Evolutionary conservation across 2,888 invertebrate genomes (phyloP).

Genomic region (Pyrrhosoma nymphula): DNA sequence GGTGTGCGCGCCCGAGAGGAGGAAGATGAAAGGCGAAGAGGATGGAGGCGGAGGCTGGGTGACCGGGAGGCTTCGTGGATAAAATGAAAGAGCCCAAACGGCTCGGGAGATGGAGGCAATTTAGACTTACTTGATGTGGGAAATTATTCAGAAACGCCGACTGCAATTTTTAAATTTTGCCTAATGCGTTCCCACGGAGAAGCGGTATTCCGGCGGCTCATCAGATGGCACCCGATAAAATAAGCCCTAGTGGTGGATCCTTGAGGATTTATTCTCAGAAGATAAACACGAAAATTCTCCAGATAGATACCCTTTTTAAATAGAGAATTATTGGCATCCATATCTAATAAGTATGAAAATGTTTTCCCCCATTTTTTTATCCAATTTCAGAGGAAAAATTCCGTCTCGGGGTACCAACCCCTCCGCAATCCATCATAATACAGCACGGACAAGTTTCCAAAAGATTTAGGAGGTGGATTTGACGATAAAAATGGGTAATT

Average conservation of each 20-base stretch:
- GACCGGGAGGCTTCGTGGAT: not conserved
- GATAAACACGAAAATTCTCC: not conserved
- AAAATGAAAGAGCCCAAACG: not conserved
- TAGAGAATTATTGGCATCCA: not conserved
- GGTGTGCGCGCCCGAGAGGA: not conserved
- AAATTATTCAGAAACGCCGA: not conserved
- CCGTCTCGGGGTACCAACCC: not conserved
- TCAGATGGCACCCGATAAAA: not conserved
- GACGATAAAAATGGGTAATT: slow-evolving; percentile 36
- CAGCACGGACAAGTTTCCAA: not conserved
- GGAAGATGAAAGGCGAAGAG: slow-evolving; percentile 29
- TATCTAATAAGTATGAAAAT: not conserved
- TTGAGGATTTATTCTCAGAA: not conserved
- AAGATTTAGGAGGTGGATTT: slow-evolving; percentile 19
- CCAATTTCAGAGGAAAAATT: not conserved
- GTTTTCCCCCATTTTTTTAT: not conserved
- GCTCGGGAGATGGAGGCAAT: not conserved
- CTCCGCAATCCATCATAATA: not conserved
- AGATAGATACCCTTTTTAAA: not conserved
- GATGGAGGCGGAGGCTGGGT: not conserved
- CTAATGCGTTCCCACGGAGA: not conserved
- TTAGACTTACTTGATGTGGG: not conserved
- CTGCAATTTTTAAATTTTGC: not conserved
- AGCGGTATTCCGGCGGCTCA: not conserved
- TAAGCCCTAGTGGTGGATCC: not conserved